These are phyloP conservation scores for Todus mexicanus DNA, from an alignment of 2,797 vertebrate species.

Conservation along the genomic window DNA sequence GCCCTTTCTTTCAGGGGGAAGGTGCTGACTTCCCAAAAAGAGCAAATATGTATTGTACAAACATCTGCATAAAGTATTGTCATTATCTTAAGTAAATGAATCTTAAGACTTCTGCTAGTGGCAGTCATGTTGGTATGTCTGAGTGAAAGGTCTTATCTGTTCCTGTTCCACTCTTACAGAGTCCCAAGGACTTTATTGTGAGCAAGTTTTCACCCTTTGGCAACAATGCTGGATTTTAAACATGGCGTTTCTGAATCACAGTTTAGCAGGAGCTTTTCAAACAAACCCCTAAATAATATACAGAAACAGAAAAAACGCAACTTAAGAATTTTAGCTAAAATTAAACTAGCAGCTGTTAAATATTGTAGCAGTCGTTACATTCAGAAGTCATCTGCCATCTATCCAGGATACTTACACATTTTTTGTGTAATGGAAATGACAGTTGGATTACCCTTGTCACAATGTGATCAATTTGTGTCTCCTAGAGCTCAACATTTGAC, in stretches of 20 bases:
- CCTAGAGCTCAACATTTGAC: neutral
- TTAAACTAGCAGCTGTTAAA: slow-evolving; percentile 19
- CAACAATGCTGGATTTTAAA: neutral
- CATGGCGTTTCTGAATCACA: neutral
- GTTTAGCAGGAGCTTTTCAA: neutral
- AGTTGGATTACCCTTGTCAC: slow-evolving; percentile 4
- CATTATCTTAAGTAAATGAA: neutral
- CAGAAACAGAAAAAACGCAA: neutral
- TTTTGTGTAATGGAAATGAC: neutral
- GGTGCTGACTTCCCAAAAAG: slow-evolving; percentile 67
- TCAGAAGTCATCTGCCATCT: slow-evolving; percentile 3
- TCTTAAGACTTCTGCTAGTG: neutral
- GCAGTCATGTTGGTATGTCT: neutral
- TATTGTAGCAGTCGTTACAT: slow-evolving; percentile 5
- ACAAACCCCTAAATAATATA: neutral
- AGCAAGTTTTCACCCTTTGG: neutral
- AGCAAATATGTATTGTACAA: neutral
- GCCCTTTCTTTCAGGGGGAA: neutral
- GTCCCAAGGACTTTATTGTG: neutral
- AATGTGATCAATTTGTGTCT: neutral
- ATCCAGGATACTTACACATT: neutral
- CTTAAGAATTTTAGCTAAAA: neutral
- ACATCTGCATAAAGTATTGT: neutral
- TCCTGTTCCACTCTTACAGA: neutral
- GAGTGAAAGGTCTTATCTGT: neutral